These are phyloP conservation scores for Steatornis caripensis DNA, from an alignment of 2,113 vertebrate species.

Conservation along the genomic window DNA sequence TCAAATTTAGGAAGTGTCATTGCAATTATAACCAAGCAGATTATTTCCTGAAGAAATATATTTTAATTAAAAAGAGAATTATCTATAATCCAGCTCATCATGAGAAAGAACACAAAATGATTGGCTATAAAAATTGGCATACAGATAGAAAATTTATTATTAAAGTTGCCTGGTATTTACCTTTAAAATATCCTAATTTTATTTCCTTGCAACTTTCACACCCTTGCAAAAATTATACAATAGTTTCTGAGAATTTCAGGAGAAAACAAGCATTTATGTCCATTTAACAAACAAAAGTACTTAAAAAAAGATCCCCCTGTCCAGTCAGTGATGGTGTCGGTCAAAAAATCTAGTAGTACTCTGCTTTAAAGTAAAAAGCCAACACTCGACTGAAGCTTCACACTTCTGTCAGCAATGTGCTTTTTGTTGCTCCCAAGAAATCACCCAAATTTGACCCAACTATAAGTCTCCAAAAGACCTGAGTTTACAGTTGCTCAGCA, in stretches of 20 bases:
- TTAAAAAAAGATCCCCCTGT: background rate
- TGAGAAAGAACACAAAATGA: background rate
- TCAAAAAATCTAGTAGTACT: background rate
- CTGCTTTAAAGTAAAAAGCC: background rate
- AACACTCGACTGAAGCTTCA: background rate
- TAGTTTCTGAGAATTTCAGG: background rate
- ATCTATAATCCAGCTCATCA: background rate
- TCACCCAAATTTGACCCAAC: background rate
- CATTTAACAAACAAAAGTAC: background rate
- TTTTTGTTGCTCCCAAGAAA: background rate
- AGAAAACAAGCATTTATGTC: background rate
- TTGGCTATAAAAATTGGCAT: background rate
- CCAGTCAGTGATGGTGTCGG: background rate
- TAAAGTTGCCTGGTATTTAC: background rate
- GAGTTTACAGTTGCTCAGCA: background rate
- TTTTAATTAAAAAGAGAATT: background rate
- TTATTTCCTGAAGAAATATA: background rate
- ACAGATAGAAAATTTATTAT: background rate
- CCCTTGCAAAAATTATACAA: too few species aligned
- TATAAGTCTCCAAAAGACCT: background rate
- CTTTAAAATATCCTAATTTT: background rate
- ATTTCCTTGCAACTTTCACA: background rate
- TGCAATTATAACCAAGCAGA: background rate
- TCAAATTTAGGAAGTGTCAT: background rate
- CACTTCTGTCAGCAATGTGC: background rate